phyloP scores from a whole-genome alignment of 2,113 vertebrate species.

The Brachyhypopomus gauderio region DNA sequence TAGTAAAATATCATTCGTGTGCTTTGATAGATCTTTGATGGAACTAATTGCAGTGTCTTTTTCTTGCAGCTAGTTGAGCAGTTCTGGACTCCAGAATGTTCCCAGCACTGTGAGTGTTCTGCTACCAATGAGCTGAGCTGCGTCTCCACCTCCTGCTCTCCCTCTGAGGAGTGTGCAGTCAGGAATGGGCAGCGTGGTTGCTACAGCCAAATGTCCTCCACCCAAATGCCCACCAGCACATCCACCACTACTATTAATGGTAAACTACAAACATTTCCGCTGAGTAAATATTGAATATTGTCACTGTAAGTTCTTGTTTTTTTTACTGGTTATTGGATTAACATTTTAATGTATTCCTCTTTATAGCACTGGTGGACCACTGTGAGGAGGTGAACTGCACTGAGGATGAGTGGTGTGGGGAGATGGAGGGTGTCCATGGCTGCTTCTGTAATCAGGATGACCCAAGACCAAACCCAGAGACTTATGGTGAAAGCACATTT shows the following conservation, averaged over 20 bases:
- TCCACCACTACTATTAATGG: too few species aligned
- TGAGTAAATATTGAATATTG: too few species aligned
- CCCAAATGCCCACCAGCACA: too few species aligned
- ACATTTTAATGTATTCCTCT: too few species aligned
- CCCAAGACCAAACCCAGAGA: not conserved
- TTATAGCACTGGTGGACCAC: not conserved
- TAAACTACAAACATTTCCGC: too few species aligned
- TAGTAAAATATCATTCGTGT: too few species aligned
- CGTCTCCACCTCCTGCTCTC: conserved; percentile 46
- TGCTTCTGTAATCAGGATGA: conserved; percentile 43
- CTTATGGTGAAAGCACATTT: not conserved
- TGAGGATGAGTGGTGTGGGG: too few species aligned
- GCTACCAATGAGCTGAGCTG: conserved; percentile 60
- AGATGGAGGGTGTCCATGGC: too few species aligned
- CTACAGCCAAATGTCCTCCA: conserved; percentile 54
- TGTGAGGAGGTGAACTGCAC: conserved; percentile 39
- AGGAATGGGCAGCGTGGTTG: conserved; percentile 45
- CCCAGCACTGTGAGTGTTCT: conserved; percentile 62
- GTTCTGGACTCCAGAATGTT: conserved; percentile 64
- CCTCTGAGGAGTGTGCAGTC: conserved; percentile 62
- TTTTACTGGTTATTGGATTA: too few species aligned
- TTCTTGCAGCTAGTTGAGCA: conserved; percentile 60
- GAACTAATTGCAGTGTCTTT: too few species aligned
- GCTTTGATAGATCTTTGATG: too few species aligned
- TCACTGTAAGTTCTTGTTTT: too few species aligned